These are phyloP conservation scores for Barbus barbus DNA, from an alignment of 2,113 vertebrate species.

Conservation along the genomic window DNA sequence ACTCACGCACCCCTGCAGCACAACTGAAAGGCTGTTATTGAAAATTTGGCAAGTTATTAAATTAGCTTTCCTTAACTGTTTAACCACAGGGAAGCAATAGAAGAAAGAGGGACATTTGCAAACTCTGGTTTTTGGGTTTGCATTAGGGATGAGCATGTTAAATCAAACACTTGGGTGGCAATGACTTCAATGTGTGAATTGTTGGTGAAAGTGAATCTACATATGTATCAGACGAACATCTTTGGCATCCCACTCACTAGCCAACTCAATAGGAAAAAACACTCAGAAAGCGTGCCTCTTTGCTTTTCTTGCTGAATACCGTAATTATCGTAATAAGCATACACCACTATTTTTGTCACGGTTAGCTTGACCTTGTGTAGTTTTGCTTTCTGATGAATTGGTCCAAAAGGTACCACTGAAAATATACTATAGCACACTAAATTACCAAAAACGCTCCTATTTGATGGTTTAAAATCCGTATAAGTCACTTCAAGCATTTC, in stretches of 20 bases:
- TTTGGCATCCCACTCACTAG: neutral
- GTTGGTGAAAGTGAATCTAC: neutral
- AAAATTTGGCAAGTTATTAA: slow-evolving; percentile 21
- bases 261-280: neutral
- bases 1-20: slow-evolving; percentile 20
- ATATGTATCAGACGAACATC: neutral
- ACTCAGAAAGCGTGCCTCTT: neutral
- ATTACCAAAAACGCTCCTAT: neutral
- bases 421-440: neutral
- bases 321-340: neutral
- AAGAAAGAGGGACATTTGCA: neutral
- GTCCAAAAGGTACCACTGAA: neutral
- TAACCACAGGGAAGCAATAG: neutral
- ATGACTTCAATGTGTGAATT: neutral
- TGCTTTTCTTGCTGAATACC: neutral
- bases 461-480: neutral
- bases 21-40: slow-evolving; percentile 27
- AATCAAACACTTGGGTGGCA: neutral
- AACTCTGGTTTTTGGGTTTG: neutral
- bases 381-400: neutral
- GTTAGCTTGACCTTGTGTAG: neutral
- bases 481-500: neutral
- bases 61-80: slow-evolving; percentile 1
- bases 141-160: neutral
- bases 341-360: neutral